phyloP scores from a whole-genome alignment of 2,113 vertebrate species.

The Ceuthmochares aereus region DNA sequence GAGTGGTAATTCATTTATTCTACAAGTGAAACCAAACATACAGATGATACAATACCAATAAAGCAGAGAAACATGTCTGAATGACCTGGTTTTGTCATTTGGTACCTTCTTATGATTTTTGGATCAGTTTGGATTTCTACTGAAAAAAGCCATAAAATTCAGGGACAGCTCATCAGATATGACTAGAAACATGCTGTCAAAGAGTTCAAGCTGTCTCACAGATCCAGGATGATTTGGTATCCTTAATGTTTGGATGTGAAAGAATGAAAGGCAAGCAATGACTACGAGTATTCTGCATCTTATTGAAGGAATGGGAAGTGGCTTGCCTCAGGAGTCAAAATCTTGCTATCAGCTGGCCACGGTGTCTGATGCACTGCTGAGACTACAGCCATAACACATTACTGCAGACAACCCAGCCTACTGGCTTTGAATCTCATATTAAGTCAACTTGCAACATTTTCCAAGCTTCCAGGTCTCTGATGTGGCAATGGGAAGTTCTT shows the following conservation, averaged over 20 bases:
- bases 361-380: neutral
- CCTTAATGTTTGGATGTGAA: neutral
- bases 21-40: neutral
- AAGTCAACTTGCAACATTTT: constrained; percentile 59
- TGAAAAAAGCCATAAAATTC: neutral
- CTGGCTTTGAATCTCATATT: constrained; percentile 43
- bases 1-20: neutral
- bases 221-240: neutral
- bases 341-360: neutral
- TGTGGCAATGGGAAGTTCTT: constrained; percentile 27
- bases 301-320: neutral
- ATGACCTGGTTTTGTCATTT: neutral
- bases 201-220: neutral
- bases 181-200: neutral
- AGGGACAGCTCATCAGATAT: neutral
- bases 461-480: constrained; percentile 47
- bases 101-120: neutral
- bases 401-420: constrained; percentile 14
- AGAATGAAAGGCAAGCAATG: neutral
- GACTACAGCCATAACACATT: neutral
- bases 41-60: neutral
- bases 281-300: neutral
- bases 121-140: neutral
- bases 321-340: neutral
- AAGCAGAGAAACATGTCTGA: neutral